Percentiles rank a stretch among this genome's conserved stretches.
phyloP scores from a whole-genome alignment of 2,888 invertebrate genomes.

The Suillia variegata region DNA sequence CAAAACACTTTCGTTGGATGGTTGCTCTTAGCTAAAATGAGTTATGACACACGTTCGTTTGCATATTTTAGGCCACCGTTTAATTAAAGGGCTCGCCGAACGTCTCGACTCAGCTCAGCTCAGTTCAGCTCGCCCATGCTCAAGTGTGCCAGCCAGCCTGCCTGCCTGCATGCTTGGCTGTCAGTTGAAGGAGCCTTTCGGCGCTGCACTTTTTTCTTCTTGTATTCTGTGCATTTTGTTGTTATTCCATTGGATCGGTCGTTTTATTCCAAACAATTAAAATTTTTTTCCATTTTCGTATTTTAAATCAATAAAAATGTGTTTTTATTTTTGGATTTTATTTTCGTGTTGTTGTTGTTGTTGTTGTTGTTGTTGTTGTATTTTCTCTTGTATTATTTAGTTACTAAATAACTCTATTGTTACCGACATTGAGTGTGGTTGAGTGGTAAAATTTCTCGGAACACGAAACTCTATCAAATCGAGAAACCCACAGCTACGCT shows the following conservation, averaged over 20 bases:
- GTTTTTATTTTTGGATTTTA: too few species aligned
- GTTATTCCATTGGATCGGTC: too few species aligned
- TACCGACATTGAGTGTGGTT: conserved; percentile 30
- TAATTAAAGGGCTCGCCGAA: conserved; percentile 55
- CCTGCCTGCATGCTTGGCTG: conserved; percentile 13
- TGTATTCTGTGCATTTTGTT: conserved; percentile 27
- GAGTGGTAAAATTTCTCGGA: conserved; percentile 43
- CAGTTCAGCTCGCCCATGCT: conserved; percentile 4
- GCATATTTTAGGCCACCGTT: conserved; percentile 62
- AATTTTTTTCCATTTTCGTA: conserved; percentile 23
- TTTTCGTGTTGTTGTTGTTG: too few species aligned
- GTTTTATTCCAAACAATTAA: too few species aligned
- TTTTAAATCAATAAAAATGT: conserved; percentile 53
- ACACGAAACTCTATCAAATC: conserved; percentile 18
- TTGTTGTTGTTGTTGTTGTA: too few species aligned
- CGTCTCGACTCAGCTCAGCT: too few species aligned
- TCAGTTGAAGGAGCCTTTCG: conserved; percentile 19
- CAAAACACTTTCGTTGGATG: conserved; percentile 15
- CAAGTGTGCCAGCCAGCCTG: conserved; percentile 2
- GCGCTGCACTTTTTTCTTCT: background rate
- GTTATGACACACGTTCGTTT: conserved; percentile 40
- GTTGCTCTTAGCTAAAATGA: conserved; percentile 48
- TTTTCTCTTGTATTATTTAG: too few species aligned
- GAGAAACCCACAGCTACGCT: conserved; percentile 27
- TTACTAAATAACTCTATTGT: conserved; percentile 56